Percentiles rank a stretch among this genome's conserved stretches.
Evolutionary conservation across 2,888 invertebrate genomes (phyloP).

Genomic region (Papilio elwesi): DNA sequence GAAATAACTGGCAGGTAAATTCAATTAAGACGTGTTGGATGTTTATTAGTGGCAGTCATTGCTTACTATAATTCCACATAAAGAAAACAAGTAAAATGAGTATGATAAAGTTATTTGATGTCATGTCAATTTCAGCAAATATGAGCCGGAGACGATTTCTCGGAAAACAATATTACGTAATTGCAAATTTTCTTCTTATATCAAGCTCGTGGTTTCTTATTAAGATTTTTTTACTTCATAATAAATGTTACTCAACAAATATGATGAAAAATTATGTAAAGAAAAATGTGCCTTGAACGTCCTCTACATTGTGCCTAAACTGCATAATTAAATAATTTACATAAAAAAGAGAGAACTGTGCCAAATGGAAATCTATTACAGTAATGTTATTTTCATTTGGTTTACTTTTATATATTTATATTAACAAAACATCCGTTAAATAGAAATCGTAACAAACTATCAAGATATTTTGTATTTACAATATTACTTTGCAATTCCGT

Average conservation of each 20-base stretch:
- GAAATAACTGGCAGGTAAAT: slow-evolving; percentile 4
- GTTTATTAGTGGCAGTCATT: too few relatives aligned
- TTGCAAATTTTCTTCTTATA: neutral
- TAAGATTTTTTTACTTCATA: neutral
- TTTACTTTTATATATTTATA: neutral
- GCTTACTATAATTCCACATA: neutral
- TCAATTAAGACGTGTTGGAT: slow-evolving; percentile 27
- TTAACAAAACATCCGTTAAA: neutral
- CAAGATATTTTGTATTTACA: neutral
- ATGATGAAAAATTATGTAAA: too few relatives aligned
- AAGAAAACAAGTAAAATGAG: neutral
- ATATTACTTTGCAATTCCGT: neutral
- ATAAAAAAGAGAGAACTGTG: too few relatives aligned
- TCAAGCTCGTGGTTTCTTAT: neutral
- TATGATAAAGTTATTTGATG: neutral
- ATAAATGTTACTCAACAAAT: neutral
- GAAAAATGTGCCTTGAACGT: too few relatives aligned
- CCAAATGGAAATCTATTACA: too few relatives aligned
- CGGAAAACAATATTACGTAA: slow-evolving; percentile 3
- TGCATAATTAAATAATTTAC: too few relatives aligned
- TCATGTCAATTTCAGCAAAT: neutral
- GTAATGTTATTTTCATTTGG: too few relatives aligned
- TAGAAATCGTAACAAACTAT: neutral
- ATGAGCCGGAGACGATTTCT: neutral
- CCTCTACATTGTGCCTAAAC: too few relatives aligned